Evolutionary conservation across 1,140 invertebrate species (phyloP), one percentile per base, ranked within the genome.

Genomic region (Drosophila sulfurigaster): DNA sequence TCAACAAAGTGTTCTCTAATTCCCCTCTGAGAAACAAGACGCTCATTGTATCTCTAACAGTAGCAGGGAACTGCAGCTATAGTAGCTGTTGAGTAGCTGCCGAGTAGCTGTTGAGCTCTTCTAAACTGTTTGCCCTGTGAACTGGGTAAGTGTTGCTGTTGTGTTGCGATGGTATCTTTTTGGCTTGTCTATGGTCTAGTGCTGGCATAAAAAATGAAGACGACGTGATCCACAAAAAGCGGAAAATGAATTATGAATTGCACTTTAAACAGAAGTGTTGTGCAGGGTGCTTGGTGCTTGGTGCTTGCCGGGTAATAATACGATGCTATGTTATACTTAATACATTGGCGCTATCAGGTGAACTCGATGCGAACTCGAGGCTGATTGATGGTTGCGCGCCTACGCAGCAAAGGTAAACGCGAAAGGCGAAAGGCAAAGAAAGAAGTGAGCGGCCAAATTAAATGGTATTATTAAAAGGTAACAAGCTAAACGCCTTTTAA

Each of bases 391-490:
- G 85, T 87, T 89, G 70, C 56, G 83, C 83, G 52, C 83, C 83
- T 87, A 87, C 83, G 85, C 83, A 73, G 70, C 69, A 68, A 38
- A 73, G 56, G 11, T 11, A n/a, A 10, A 43, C 11, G 11, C 30
- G 20, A 8, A 38, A 38, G 35, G 8, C 35, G 10, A 38, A 38
- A 10, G 35, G 35, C 35, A 10, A 38, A 8, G 35, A 38, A 38
- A 60, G 51, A 60, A 58, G 64, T 58, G 78, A 75, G 77, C 78
- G 78, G 79, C 48, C n/a, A 72, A 87, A 87, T 87, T 87, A 87
- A 87, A 88, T 87, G 83, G 83, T 87, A 87, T 87, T 87, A 87
- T 87, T 87, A 87, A 87, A 87, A 87, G 83, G 83, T 87, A 87
- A 87, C 83, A 87, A 87, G 83, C 83, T 87, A 87, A 87, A 87